Percentiles rank a stretch among this genome's conserved stretches.
Conservation (phyloP, 2,113 vertebrate genomes). For the Ceratotherium simum region DNA sequence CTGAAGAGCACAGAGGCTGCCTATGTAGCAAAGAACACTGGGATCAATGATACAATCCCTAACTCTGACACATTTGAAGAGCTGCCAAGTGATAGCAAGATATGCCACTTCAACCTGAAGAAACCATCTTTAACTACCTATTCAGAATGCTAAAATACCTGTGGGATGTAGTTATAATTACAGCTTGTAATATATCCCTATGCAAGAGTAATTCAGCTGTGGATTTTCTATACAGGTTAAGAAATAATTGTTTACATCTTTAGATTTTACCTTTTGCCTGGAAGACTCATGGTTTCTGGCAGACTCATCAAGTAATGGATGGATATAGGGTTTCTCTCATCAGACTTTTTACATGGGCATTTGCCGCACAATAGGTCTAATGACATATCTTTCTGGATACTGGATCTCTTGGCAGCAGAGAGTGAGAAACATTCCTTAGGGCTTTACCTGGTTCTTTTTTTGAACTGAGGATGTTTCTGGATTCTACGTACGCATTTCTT, state of each 20-base stretch:
- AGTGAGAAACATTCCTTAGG: not conserved
- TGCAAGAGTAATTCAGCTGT: not conserved
- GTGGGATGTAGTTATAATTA: slow-evolving; percentile 5
- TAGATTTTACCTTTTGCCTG: not conserved
- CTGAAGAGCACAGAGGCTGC: not conserved
- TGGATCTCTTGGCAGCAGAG: not conserved
- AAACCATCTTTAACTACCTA: slow-evolving; percentile 17
- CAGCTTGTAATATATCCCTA: slow-evolving; percentile 19
- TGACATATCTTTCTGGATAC: not conserved
- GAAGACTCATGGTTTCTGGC: not conserved
- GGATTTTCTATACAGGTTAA: slow-evolving; percentile 14
- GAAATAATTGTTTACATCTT: slow-evolving; percentile 32
- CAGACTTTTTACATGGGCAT: not conserved
- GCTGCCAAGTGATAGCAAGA: slow-evolving; percentile 38
- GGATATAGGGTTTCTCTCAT: not conserved
- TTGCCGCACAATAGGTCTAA: not conserved
- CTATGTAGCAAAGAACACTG: not conserved
- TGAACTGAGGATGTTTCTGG: not conserved
- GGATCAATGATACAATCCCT: slow-evolving; percentile 12
- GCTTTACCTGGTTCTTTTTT: not conserved
- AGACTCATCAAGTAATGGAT: not conserved
- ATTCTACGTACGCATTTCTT: not conserved
- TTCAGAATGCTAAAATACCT: slow-evolving; percentile 39
- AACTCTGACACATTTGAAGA: slow-evolving; percentile 43
- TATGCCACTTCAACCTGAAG: slow-evolving; percentile 37